Evolutionary conservation across 2,888 invertebrate species (phyloP), one percentile per base, ranked within the genome.

Genomic region (Zygothrica quintamaculata): DNA sequence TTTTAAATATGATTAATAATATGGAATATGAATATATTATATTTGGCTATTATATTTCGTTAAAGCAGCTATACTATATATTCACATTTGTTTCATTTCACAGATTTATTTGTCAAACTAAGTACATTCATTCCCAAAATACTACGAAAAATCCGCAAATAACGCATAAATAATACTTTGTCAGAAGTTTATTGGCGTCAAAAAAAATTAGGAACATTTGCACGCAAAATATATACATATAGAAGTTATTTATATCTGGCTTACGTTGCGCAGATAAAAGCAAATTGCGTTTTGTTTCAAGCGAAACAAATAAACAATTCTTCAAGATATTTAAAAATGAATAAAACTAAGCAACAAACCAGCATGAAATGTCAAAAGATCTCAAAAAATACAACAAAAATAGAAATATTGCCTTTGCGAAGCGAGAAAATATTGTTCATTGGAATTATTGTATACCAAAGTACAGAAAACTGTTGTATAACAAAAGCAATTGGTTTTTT

Each of bases 211-310:
- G 36, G 43, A 51, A 62, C 50, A 71, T 55, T 40, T 39, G 47
- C 33, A 56, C 55, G 36, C 15, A n/a, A 39, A 61, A 61, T 43
- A 43, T 37, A 55, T 56, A 58, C 40, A 72, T 59, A 71, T 71
- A 67, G 43, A 74, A 62, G 61, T 58, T 79, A 79, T 79, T 79
- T 79, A 52, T 80, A 77, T 72, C 74, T 46, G 33, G 22, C 39
- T 75, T 60, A 69, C 56, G 61, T 75, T 57, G 73, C 75, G 65
- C 51, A 84, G 65, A 84, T 75, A 80, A 77, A 84, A 75, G 75
- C 73, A 70, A 74, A 66, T 68, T 76, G 76, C 65, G 77, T 73
- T 79, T 55, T 65, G 37, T 39, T 33, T 48, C 44, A 36, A 62
- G 61, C 64, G 57, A 37, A 60, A 68, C 42, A 72, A 52, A 66